These are phyloP conservation scores for Strigops habroptila DNA, from an alignment of 2,113 vertebrate genomes.

Conservation along the genomic window DNA sequence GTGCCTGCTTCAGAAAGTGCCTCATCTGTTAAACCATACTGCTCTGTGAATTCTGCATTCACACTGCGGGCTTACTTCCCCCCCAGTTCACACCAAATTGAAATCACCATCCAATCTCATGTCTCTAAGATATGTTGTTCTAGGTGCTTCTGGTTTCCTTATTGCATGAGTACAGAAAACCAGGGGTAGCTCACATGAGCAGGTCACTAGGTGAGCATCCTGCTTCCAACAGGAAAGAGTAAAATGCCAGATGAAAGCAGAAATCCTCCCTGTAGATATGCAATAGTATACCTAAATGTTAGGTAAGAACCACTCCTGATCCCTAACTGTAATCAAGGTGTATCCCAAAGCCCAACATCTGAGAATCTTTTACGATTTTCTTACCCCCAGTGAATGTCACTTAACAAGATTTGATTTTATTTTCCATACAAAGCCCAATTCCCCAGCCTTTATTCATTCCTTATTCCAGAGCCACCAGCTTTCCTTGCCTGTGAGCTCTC, in stretches of 20 bases:
- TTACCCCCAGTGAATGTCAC: neutral
- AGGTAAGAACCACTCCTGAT: neutral
- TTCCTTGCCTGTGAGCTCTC: neutral
- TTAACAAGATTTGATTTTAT: neutral
- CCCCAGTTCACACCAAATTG: neutral
- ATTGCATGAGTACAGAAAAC: neutral
- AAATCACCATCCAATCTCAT: neutral
- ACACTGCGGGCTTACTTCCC: rapidly evolving
- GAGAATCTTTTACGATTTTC: neutral
- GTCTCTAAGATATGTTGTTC: neutral
- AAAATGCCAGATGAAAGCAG: neutral
- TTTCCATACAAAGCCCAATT: neutral
- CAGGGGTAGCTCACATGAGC: neutral
- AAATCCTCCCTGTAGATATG: neutral
- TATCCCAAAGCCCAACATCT: neutral
- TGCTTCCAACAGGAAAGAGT: neutral
- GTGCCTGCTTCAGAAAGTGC: neutral
- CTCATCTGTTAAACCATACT: neutral
- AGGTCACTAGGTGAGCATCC: neutral
- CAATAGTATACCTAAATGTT: neutral
- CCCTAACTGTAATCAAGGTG: neutral
- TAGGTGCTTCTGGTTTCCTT: neutral
- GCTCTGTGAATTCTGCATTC: neutral
- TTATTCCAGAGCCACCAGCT: neutral
- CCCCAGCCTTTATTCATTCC: neutral